Evolutionary conservation across 2,113 vertebrate species (phyloP).

Genomic region (Elgaria multicarinata): DNA sequence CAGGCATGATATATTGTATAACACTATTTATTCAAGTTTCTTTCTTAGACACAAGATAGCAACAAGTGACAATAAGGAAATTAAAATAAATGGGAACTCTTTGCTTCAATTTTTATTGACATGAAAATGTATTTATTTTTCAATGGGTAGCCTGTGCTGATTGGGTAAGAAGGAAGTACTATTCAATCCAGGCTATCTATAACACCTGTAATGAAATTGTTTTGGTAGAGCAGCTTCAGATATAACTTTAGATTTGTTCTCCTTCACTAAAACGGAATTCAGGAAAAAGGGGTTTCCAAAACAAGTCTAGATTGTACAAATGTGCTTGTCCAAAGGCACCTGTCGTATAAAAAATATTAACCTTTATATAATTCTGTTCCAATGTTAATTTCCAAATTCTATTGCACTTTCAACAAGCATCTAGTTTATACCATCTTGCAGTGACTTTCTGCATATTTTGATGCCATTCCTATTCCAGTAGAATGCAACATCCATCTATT

Average conservation of each 20-base stretch:
- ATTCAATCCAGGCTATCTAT: slow-evolving; percentile 51
- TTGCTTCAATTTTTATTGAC: slow-evolving; percentile 34
- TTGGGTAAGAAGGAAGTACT: slow-evolving; percentile 45
- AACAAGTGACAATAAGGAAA: not conserved
- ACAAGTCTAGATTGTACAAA: not conserved
- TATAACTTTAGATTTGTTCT: slow-evolving; percentile 53
- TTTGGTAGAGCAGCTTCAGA: slow-evolving; percentile 31
- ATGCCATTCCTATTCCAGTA: not conserved
- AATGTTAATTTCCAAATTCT: slow-evolving; percentile 13
- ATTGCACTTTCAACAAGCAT: slow-evolving; percentile 11
- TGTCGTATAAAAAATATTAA: not conserved
- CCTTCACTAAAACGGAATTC: slow-evolving; percentile 41
- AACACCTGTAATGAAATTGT: slow-evolving; percentile 57
- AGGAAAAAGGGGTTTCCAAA: slow-evolving; percentile 45
- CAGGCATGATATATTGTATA: not conserved
- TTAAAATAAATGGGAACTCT: slow-evolving; percentile 27
- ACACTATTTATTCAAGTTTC: slow-evolving; percentile 20
- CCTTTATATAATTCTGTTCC: not conserved
- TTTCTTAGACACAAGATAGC: not conserved
- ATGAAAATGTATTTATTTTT: slow-evolving; percentile 65
- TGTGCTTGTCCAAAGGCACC: not conserved
- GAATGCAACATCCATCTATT: not conserved
- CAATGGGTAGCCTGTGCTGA: slow-evolving; percentile 41
- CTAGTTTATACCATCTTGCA: slow-evolving; percentile 1
- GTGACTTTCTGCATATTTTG: not conserved